Percentiles rank a stretch among this genome's conserved stretches.
Conservation (phyloP, 2,113 vertebrate species). For the Ranitomeya variabilis region DNA sequence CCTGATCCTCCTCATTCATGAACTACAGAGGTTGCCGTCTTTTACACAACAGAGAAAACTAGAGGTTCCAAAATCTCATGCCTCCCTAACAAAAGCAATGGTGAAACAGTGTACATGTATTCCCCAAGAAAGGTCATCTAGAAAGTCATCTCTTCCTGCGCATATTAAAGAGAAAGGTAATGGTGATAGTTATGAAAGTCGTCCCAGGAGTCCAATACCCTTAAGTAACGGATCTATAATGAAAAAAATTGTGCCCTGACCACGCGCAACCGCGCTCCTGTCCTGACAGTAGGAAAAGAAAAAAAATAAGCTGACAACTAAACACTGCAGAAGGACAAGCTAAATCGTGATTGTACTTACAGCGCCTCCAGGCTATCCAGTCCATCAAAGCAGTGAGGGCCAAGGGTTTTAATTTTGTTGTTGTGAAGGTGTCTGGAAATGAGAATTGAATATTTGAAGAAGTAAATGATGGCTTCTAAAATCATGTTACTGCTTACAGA, state of each 20-base stretch:
- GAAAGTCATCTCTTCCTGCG: not conserved
- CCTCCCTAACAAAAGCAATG: not conserved
- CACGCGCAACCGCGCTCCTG: not conserved
- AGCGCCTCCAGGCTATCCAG: constrained; percentile 93
- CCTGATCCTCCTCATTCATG: too few relatives aligned
- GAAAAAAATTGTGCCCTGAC: constrained; percentile 40
- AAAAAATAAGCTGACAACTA: not conserved
- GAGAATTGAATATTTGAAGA: constrained; percentile 18
- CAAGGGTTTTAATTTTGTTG: constrained; percentile 91
- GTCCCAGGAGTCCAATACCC: constrained; percentile 32
- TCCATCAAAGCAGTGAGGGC: constrained; percentile 86
- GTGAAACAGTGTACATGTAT: not conserved
- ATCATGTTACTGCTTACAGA: not conserved
- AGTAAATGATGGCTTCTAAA: not conserved
- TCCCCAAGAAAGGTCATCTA: not conserved
- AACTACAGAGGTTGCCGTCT: not conserved
- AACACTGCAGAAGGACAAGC: constrained; percentile 6
- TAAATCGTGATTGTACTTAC: constrained; percentile 77
- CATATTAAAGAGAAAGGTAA: constrained; percentile 11
- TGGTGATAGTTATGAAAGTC: not conserved
- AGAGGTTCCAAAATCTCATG: not conserved
- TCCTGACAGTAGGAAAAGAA: constrained; percentile 1
- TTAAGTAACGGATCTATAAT: constrained; percentile 35
- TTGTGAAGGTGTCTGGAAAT: constrained; percentile 93
- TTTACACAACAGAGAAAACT: not conserved